A percentile compares a stretch with the other conserved stretches of the same genome.
These are phyloP conservation scores for Cottus gobio DNA, from an alignment of 2,113 vertebrate genomes.

Conservation along the genomic window DNA sequence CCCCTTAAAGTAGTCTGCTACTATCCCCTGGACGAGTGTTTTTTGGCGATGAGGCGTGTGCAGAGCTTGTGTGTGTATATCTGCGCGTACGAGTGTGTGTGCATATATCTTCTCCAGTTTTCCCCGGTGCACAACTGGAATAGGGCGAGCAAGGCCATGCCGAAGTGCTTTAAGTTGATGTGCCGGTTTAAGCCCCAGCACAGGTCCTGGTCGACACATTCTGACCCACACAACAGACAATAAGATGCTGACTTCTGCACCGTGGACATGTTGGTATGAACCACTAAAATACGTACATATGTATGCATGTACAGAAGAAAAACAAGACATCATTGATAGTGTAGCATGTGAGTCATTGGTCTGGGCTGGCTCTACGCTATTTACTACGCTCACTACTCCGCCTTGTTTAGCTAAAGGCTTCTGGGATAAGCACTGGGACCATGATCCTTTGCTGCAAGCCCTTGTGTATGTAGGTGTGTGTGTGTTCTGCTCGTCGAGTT, in stretches of 20 bases:
- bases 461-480: not conserved
- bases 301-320: too few relatives aligned
- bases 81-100: too few relatives aligned
- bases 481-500: slow-evolving; percentile 60
- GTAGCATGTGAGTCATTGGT: too few relatives aligned
- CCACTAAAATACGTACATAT: too few relatives aligned
- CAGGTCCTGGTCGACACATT: not conserved
- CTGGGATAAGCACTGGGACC: not conserved
- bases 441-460: not conserved
- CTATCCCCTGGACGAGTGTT: too few relatives aligned
- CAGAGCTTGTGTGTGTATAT: too few relatives aligned
- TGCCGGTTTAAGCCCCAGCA: not conserved
- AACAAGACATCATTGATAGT: too few relatives aligned
- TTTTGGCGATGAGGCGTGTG: too few relatives aligned
- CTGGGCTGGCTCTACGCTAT: too few relatives aligned
- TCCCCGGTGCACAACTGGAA: slow-evolving; percentile 40
- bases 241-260: not conserved
- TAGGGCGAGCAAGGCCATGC: slow-evolving; percentile 20
- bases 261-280: not conserved
- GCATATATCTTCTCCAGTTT: slow-evolving; percentile 35
- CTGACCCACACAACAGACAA: slow-evolving; percentile 1
- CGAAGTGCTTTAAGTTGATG: slow-evolving; percentile 25
- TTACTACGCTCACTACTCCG: not conserved
- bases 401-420: too few relatives aligned
- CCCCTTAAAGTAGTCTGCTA: too few relatives aligned